A percentile compares a stretch with the other conserved stretches of the same genome.
phyloP scores from a whole-genome alignment of 1,140 invertebrate genomes.

The Apolygus lucorum region DNA sequence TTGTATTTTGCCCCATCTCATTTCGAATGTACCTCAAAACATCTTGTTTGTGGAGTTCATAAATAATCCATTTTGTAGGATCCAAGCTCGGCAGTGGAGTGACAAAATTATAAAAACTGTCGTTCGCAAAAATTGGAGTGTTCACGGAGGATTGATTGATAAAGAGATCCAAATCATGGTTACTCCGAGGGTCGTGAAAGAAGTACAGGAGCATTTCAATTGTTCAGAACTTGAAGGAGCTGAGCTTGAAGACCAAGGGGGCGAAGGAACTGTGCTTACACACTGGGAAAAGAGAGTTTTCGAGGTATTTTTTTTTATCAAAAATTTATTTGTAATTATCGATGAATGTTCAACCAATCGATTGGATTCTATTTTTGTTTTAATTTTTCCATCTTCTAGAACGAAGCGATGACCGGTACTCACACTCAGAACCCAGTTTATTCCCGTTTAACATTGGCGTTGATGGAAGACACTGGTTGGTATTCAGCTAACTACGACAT shows the following conservation, averaged over 20 bases:
- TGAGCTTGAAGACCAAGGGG: slow-evolving; percentile 96
- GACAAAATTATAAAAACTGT: slow-evolving; percentile 76
- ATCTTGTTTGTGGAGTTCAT: no score
- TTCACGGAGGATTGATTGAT: slow-evolving; percentile 62
- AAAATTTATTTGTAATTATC: no score
- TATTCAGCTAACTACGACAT: slow-evolving; percentile 82
- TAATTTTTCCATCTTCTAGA: slow-evolving; percentile 47
- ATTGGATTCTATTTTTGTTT: neutral
- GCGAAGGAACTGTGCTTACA: slow-evolving; percentile 90
- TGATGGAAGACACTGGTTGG: slow-evolving; percentile 98
- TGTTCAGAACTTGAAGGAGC: slow-evolving; percentile 87
- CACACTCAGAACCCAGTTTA: slow-evolving; percentile 98
- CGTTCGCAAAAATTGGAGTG: slow-evolving; percentile 71
- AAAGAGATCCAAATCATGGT: slow-evolving; percentile 82
- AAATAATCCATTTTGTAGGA: no score
- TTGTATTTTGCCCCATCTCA: no score
- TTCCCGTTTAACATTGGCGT: slow-evolving; percentile 86
- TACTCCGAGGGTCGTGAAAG: slow-evolving; percentile 76
- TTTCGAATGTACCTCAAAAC: no score
- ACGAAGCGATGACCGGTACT: slow-evolving; percentile 99
- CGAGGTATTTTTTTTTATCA: no score
- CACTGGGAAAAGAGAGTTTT: slow-evolving; percentile 99
- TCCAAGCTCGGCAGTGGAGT: slow-evolving; percentile 91
- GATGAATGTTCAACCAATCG: no score
- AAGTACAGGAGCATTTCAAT: slow-evolving; percentile 83